Evolutionary conservation across 2,888 invertebrate species (phyloP).

Genomic region (Drosophila phalerata): DNA sequence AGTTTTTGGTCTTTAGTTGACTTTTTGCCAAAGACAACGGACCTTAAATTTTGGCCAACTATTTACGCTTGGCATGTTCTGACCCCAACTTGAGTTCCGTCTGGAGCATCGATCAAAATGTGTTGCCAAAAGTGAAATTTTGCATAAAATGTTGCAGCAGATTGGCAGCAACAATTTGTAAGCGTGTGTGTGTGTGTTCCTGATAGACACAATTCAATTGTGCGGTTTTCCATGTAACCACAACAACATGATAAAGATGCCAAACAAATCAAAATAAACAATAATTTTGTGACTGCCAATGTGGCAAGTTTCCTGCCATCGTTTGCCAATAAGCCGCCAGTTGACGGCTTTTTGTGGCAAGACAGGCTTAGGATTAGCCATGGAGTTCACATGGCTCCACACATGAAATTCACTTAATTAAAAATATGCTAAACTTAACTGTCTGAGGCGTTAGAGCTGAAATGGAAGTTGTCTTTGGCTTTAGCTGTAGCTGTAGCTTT

Average conservation of each 20-base stretch:
- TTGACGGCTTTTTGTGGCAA: constrained; percentile 37
- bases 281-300: constrained; percentile 52
- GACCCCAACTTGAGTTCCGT: constrained; percentile 18
- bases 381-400: constrained; percentile 29
- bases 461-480: constrained; percentile 27
- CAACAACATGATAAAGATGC: constrained; percentile 47
- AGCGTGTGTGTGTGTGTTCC: constrained; percentile 39
- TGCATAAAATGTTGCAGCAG: constrained; percentile 23
- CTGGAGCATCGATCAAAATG: constrained; percentile 20
- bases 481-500: constrained; percentile 1
- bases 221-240: constrained; percentile 58
- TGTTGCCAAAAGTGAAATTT: constrained; percentile 64
- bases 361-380: constrained; percentile 34
- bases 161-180: constrained; percentile 22
- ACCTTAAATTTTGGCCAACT: constrained; percentile 26
- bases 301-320: constrained; percentile 22
- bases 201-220: constrained; percentile 40
- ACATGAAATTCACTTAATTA: constrained; percentile 59
- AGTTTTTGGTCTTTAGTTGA: constrained; percentile 29
- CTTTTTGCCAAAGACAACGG: constrained; percentile 48
- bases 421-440: constrained; percentile 51
- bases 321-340: constrained; percentile 20
- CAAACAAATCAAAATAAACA: constrained; percentile 64
- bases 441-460: constrained; percentile 32
- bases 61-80: constrained; percentile 71